These are phyloP conservation scores for Enteromius thamalakanensis DNA, from an alignment of 2,797 vertebrate species.

Conservation along the genomic window DNA sequence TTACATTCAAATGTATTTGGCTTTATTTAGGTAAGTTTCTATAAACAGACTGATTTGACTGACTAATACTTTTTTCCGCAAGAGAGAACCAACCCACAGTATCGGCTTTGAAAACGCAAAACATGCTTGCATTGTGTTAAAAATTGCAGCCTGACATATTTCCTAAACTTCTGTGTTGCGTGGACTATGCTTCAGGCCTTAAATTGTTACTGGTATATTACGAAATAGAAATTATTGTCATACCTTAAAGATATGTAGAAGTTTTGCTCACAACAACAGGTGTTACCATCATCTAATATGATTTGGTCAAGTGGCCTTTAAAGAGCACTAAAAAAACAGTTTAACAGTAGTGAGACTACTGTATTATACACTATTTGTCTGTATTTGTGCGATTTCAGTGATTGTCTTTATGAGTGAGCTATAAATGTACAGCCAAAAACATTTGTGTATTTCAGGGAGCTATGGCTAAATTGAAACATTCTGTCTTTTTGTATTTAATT, in stretches of 20 bases:
- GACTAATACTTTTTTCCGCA: not conserved
- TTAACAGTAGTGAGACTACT: not conserved
- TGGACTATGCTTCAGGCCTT: not conserved
- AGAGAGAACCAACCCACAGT: not conserved
- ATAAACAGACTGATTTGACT: not conserved
- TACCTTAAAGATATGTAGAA: not conserved
- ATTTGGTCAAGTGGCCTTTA: not conserved
- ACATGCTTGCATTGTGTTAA: not conserved
- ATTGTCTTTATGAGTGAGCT: not conserved
- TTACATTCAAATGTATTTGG: not conserved
- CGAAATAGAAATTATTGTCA: not conserved
- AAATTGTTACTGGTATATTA: not conserved
- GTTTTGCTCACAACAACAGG: not conserved
- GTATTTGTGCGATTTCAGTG: not conserved
- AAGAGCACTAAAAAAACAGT: not conserved
- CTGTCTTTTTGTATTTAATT: not conserved
- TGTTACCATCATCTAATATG: not conserved
- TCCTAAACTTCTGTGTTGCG: not conserved
- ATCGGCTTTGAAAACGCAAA: not conserved
- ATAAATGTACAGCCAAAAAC: not conserved
- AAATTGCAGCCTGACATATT: not conserved
- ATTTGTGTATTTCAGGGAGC: not conserved
- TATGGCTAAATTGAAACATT: not conserved
- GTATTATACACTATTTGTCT: not conserved
- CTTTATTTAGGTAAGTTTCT: not conserved